Percentiles rank a stretch among this genome's conserved stretches.
These are phyloP conservation scores for Carettochelys insculpta DNA, from an alignment of 2,113 vertebrate genomes.

Conservation along the genomic window DNA sequence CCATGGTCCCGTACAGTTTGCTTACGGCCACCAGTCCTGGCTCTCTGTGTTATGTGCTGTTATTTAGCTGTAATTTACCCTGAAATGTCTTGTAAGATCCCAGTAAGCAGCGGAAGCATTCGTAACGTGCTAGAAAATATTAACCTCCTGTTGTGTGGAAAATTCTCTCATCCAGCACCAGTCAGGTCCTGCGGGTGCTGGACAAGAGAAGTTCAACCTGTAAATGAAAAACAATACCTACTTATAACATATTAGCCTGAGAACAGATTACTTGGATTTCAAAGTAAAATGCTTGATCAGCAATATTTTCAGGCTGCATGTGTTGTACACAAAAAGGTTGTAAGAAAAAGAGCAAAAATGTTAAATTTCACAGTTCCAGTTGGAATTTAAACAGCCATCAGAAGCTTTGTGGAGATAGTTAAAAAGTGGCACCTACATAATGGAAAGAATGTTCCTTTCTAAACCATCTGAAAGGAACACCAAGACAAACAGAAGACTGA, in stretches of 20 bases:
- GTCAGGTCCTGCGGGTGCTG: too few relatives aligned
- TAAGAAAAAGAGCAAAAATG: neutral
- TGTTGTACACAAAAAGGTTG: neutral
- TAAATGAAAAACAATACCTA: constrained; percentile 18
- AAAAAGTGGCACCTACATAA: neutral
- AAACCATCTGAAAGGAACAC: neutral
- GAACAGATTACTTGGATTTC: constrained; percentile 26
- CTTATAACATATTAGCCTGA: neutral
- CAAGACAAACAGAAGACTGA: neutral
- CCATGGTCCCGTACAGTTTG: too few relatives aligned
- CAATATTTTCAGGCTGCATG: constrained; percentile 7
- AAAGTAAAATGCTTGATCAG: neutral
- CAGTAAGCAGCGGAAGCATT: too few relatives aligned
- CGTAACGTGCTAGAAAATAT: too few relatives aligned
- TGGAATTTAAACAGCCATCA: neutral
- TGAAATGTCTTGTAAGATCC: too few relatives aligned
- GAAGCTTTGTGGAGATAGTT: neutral
- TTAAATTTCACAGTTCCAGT: neutral
- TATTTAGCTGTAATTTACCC: too few relatives aligned
- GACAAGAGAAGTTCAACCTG: too few relatives aligned
- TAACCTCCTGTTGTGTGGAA: too few relatives aligned
- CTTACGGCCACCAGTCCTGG: too few relatives aligned
- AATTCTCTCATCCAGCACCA: too few relatives aligned
- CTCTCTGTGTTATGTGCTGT: too few relatives aligned
- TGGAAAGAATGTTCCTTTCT: neutral